Conservation (phyloP, 1,140 invertebrate species). For the Aphaenogaster ashmeadi region DNA sequence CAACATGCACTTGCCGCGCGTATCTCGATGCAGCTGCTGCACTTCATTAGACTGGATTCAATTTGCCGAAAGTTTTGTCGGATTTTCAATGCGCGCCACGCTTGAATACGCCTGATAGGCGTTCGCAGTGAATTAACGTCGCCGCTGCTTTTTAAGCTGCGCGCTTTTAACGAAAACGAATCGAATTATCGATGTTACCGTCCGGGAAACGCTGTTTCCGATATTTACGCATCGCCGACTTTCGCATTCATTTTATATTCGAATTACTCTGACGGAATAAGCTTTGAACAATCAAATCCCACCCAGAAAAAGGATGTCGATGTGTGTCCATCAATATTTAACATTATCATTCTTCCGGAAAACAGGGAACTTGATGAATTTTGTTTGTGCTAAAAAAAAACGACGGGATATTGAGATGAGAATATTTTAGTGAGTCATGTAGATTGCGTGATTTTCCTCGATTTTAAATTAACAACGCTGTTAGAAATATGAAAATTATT, state of each 20-base stretch:
- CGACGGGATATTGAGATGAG: background rate
- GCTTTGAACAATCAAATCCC: conserved; percentile 35
- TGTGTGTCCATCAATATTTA: conserved; percentile 19
- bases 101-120: conserved; percentile 53
- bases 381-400: background rate
- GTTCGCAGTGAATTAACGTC: conserved; percentile 45
- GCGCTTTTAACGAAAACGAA: conserved; percentile 60
- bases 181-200: conserved; percentile 59
- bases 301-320: background rate
- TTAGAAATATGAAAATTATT: background rate
- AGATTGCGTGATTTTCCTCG: background rate
- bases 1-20: conserved; percentile 3
- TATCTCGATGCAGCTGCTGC: conserved; percentile 29
- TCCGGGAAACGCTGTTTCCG: conserved; percentile 42
- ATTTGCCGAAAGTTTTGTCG: conserved; percentile 64
- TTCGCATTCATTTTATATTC: conserved; percentile 52
- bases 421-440: background rate
- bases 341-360: conserved; percentile 37
- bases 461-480: background rate
- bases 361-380: background rate
- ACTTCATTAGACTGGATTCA: conserved; percentile 65
- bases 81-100: conserved; percentile 50
- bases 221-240: conserved; percentile 59
- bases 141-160: conserved; percentile 53
- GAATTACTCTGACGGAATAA: conserved; percentile 55